Base-by-base conservation (phyloP, 2,797 vertebrate species). In the Lacerta bilineata region DNA sequence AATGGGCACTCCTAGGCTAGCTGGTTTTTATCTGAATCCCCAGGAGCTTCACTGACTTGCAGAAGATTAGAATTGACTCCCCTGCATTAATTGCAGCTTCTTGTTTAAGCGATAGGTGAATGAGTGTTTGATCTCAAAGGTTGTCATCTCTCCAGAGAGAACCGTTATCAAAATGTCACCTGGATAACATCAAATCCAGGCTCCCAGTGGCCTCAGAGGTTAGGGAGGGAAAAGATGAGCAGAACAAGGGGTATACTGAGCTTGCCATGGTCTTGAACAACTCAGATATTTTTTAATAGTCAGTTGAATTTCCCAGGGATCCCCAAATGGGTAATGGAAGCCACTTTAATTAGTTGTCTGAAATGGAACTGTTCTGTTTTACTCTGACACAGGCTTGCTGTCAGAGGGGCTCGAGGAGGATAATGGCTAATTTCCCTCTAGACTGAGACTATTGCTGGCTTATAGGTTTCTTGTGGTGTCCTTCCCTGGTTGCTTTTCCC, bases 81-180 rank as follows among this genome's bases (percentile, higher is more conserved):
- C 71, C 68, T 23, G 8, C 0, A 0, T 1, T 76, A 50, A 6
- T 91, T 89, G 64, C 50, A 39, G 11, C 75, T 85, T 8, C 20
- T 90, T 33, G 5, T 41, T 0, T 27, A 86, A 5, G 85, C 55
- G 29, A 69, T 36, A 74, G 15, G 80, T 91, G 50, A 90, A 55
- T 83, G 46, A 85, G 90, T 85, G 89, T 84, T 50, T 43, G 20
- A 61, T 87, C 59, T 91, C 64, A 50, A 27, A 93, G 89, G 29
- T 76, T 93, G 36, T 68, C 69, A 7, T 76, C 80, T 91, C 17
- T 88, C 25, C 1, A 15, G 77, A 92, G 41, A 85, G 15, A 78
- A 80, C 23, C 2, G 1, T 66, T 89, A 8, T 84, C 5, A 5
- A 90, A 33, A 11, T 17, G 78, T 9, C 5, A 82, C 15, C 29